Percentiles rank a stretch among this genome's conserved stretches.
Evolutionary conservation across 2,888 invertebrate species (phyloP).

Genomic region (Volucella bombylans): DNA sequence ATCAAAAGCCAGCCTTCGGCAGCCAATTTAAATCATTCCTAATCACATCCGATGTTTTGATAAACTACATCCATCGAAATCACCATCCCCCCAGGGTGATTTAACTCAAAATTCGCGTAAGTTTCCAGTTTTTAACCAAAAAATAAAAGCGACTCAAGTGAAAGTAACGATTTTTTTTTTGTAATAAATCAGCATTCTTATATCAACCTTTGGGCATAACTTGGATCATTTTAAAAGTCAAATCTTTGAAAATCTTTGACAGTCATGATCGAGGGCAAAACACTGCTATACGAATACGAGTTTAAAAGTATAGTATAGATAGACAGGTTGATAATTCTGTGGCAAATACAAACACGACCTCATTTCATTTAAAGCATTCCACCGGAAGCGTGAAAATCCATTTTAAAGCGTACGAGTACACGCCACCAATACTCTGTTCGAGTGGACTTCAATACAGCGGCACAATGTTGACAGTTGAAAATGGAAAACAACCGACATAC

Average conservation of each 20-base stretch:
- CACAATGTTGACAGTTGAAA: constrained; percentile 52
- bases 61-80: constrained; percentile 9
- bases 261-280: constrained; percentile 39
- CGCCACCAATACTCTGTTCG: constrained; percentile 1
- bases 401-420: constrained; percentile 29
- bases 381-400: constrained; percentile 48
- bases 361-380: neutral
- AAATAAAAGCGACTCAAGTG: constrained; percentile 13
- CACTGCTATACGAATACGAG: neutral
- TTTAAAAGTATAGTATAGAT: neutral
- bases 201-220: constrained; percentile 24
- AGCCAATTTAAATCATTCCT: neutral
- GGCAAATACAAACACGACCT: constrained; percentile 19
- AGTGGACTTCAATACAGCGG: constrained; percentile 4
- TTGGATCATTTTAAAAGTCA: constrained; percentile 6
- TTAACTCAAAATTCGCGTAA: constrained; percentile 35
- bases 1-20: neutral
- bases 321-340: neutral
- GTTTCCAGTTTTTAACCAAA: constrained; percentile 22
- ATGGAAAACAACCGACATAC: constrained; percentile 8
- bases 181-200: constrained; percentile 9
- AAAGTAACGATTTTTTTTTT: constrained; percentile 23
- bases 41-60: constrained; percentile 5
- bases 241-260: constrained; percentile 5
- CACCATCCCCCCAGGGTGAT: constrained; percentile 13